Conservation (phyloP, 2,888 invertebrate species). For the Panzeria rudis region DNA sequence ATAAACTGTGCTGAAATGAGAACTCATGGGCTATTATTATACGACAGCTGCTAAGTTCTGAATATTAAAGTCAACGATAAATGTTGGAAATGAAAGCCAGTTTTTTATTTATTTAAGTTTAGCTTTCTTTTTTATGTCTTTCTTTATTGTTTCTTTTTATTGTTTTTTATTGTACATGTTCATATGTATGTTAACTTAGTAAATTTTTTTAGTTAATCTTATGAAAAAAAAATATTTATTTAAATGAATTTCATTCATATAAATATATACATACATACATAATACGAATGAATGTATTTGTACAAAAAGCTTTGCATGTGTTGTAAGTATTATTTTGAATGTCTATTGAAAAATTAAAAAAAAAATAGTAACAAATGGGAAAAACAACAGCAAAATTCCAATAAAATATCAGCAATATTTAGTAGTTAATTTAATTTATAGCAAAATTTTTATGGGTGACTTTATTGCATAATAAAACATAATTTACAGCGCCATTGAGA, state of each 20-base stretch:
- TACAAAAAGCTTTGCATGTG: background rate
- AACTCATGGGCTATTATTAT: slow-evolving; percentile 40
- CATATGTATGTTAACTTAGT: background rate
- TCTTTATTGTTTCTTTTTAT: background rate
- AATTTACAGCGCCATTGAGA: slow-evolving; percentile 84
- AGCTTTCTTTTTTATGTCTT: slow-evolving; percentile 6
- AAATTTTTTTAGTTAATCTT: background rate
- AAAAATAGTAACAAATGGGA: slow-evolving; percentile 35
- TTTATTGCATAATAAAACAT: slow-evolving; percentile 84
- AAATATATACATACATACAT: background rate
- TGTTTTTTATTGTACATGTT: background rate
- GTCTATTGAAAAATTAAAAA: slow-evolving; percentile 19
- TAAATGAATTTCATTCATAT: slow-evolving; percentile 12
- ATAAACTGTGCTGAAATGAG: slow-evolving; percentile 38
- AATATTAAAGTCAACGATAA: slow-evolving; percentile 34
- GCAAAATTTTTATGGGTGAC: slow-evolving; percentile 84
- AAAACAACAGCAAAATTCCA: slow-evolving; percentile 50
- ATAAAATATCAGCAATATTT: slow-evolving; percentile 82
- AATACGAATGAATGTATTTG: background rate
- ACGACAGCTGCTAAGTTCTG: slow-evolving; percentile 60
- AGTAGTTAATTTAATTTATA: slow-evolving; percentile 84
- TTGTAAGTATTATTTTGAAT: slow-evolving; percentile 25
- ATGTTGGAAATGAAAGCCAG: slow-evolving; percentile 28
- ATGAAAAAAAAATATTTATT: background rate
- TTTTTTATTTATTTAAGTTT: slow-evolving; percentile 1